A percentile compares a stretch with the other conserved stretches of the same genome.
Evolutionary conservation across 2,888 invertebrate species (phyloP).

Genomic region (Creontiades dilutus): DNA sequence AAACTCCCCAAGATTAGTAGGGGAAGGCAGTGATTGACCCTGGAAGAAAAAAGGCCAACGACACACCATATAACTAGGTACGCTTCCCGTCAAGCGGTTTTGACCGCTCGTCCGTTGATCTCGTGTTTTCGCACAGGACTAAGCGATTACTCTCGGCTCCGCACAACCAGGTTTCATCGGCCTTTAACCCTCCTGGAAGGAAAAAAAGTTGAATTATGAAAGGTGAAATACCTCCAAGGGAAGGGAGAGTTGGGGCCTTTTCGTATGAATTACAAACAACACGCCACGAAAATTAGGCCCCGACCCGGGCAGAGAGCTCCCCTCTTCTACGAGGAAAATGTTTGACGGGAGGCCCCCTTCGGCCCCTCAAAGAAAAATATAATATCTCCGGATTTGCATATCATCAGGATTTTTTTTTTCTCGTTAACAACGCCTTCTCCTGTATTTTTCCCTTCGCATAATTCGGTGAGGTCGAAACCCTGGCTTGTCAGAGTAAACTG

Average conservation of each 20-base stretch:
- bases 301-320: background rate
- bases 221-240: background rate
- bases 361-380: background rate
- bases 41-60: too few relatives aligned
- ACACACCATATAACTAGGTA: too few relatives aligned
- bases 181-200: background rate
- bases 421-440: background rate
- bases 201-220: conserved; percentile 24
- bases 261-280: conserved; percentile 51
- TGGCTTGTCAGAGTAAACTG: background rate
- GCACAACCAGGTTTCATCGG: conserved; percentile 2
- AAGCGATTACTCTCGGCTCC: background rate
- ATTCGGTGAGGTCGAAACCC: background rate
- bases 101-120: background rate
- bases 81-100: too few relatives aligned
- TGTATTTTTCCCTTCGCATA: background rate
- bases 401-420: conserved; percentile 10
- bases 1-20: too few relatives aligned
- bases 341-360: conserved; percentile 24
- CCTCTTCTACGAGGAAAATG: background rate
- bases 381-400: conserved; percentile 44
- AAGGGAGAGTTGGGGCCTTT: background rate
- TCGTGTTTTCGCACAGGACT: background rate
- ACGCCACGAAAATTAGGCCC: conserved; percentile 35
- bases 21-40: too few relatives aligned